A percentile compares a stretch with the other conserved stretches of the same genome.
Conservation (phyloP, 2,888 invertebrate species). For the Zelleria hepariella region DNA sequence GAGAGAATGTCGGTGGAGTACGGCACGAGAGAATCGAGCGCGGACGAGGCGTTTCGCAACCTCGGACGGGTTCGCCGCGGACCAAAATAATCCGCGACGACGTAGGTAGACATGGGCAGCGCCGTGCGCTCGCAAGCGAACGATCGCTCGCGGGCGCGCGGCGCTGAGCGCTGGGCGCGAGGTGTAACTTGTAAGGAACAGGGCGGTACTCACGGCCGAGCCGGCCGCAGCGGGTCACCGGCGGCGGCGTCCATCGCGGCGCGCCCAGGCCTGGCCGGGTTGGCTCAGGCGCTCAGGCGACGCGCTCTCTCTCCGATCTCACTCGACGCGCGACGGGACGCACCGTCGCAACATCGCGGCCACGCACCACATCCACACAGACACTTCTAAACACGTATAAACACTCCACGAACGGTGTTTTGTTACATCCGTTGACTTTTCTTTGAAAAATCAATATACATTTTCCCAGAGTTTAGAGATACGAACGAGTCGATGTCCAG, state of each 20-base stretch:
- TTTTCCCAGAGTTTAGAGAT: slow-evolving; percentile 70
- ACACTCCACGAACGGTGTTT: slow-evolving; percentile 71
- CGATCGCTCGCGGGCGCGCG: background rate
- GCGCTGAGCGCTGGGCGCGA: slow-evolving; percentile 22
- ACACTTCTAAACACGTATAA: slow-evolving; percentile 64
- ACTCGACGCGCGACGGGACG: slow-evolving; percentile 64
- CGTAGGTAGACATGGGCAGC: slow-evolving; percentile 38
- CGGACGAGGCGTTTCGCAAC: slow-evolving; percentile 64
- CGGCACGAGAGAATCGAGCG: slow-evolving; percentile 53
- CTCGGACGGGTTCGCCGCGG: slow-evolving; percentile 50
- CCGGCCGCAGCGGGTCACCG: slow-evolving; percentile 64
- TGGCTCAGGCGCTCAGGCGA: slow-evolving; percentile 49
- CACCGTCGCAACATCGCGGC: slow-evolving; percentile 68
- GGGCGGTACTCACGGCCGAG: slow-evolving; percentile 68
- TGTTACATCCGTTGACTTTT: slow-evolving; percentile 73
- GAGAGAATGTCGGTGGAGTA: slow-evolving; percentile 58
- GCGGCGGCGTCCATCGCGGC: slow-evolving; percentile 61
- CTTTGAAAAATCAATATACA: slow-evolving; percentile 75
- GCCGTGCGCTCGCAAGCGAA: background rate
- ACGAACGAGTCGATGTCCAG: slow-evolving; percentile 74
- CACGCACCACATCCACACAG: slow-evolving; percentile 66
- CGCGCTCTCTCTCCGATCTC: slow-evolving; percentile 68
- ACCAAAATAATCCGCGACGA: slow-evolving; percentile 61
- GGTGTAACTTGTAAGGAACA: slow-evolving; percentile 17
- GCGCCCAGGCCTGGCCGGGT: slow-evolving; percentile 68